phyloP scores from a whole-genome alignment of 1,140 invertebrate genomes.

The Lepidostoma basale region DNA sequence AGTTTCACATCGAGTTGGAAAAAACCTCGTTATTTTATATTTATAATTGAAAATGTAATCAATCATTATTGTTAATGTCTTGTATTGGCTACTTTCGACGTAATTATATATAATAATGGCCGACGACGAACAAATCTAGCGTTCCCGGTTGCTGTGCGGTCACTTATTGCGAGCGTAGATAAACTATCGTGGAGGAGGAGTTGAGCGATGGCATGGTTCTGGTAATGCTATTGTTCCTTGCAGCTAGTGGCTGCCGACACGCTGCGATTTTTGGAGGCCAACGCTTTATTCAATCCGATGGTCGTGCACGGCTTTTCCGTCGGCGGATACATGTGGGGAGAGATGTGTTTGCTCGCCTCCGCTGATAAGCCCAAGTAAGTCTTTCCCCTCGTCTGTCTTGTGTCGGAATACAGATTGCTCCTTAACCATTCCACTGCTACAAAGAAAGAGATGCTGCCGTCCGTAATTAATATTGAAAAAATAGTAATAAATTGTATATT shows the following conservation, averaged over 20 bases:
- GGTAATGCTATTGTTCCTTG: slow-evolving; percentile 43
- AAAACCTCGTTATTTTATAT: no score
- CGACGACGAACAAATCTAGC: no score
- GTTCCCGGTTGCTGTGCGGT: not conserved
- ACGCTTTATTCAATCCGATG: slow-evolving; percentile 66
- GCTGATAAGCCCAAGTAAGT: slow-evolving; percentile 53
- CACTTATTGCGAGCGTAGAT: not conserved
- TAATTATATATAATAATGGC: no score
- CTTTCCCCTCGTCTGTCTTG: not conserved
- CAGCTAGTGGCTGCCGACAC: slow-evolving; percentile 73
- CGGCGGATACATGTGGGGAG: slow-evolving; percentile 85
- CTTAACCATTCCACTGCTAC: no score
- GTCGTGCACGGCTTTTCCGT: slow-evolving; percentile 89
- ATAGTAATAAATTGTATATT: no score
- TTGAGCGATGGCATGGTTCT: not conserved
- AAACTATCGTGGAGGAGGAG: not conserved
- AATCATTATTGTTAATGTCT: no score
- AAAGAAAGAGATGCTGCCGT: no score
- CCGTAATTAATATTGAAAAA: no score
- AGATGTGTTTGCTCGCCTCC: slow-evolving; percentile 65
- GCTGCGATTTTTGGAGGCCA: slow-evolving; percentile 72
- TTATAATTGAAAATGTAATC: no score
- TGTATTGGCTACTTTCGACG: no score
- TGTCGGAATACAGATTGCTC: no score
- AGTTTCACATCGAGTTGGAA: no score